phyloP scores from a whole-genome alignment of 1,140 invertebrate genomes.

The Monochamus saltuarius region DNA sequence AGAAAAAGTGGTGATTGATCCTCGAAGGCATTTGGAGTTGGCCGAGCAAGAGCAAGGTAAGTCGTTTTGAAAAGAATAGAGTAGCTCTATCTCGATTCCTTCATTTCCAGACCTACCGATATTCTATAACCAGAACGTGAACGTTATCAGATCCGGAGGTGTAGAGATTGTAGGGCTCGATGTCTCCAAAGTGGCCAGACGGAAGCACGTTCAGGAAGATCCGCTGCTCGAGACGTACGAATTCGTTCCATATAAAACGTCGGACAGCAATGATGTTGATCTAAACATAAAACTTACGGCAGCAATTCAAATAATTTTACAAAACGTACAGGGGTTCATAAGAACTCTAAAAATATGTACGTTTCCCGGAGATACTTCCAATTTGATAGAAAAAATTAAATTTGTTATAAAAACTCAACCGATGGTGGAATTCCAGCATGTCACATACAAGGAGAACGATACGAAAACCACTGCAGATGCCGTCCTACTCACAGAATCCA shows the following conservation, averaged over 20 bases:
- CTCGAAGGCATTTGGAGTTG: slow-evolving; percentile 62
- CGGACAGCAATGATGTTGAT: slow-evolving; percentile 59
- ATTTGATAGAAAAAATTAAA: not conserved
- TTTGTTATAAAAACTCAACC: not conserved
- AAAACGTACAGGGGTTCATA: not conserved
- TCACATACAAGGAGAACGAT: not conserved
- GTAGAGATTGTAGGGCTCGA: slow-evolving; percentile 88
- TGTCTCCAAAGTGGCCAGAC: slow-evolving; percentile 79
- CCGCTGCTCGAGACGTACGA: slow-evolving; percentile 79
- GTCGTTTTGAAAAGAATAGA: slow-evolving; percentile 3
- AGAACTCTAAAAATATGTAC: slow-evolving; percentile 5
- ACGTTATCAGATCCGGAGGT: slow-evolving; percentile 78
- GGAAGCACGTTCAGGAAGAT: slow-evolving; percentile 69
- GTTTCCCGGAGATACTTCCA: not conserved
- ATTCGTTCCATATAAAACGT: slow-evolving; percentile 74
- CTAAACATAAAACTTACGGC: slow-evolving; percentile 63
- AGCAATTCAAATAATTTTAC: slow-evolving; percentile 64
- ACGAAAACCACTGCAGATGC: not conserved
- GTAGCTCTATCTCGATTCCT: slow-evolving; percentile 1
- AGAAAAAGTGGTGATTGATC: slow-evolving; percentile 78
- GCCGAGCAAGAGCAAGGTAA: slow-evolving; percentile 36
- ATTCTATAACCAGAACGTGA: slow-evolving; percentile 40
- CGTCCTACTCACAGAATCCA: not conserved
- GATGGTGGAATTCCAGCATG: not conserved
- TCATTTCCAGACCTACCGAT: slow-evolving; percentile 50